Conservation (phyloP, 2,113 vertebrate species). For the Lasiurus cinereus region DNA sequence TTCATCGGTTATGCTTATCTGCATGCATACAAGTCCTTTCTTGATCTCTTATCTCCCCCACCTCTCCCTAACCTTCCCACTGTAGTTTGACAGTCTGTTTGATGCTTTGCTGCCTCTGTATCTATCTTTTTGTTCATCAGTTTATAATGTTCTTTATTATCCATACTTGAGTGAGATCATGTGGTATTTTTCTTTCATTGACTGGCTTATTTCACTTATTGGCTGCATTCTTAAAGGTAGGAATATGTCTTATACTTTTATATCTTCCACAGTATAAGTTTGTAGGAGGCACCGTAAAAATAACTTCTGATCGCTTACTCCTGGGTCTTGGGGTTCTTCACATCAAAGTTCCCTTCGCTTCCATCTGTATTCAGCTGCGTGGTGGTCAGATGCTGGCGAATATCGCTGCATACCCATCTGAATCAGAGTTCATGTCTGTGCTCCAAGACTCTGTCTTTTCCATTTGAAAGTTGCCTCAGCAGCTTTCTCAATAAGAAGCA, state of each 20-base stretch:
- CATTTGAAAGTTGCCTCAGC: not conserved
- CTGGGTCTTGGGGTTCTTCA: not conserved
- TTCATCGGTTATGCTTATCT: no score
- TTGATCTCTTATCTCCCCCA: no score
- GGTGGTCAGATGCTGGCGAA: not conserved
- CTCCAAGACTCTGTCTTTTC: not conserved
- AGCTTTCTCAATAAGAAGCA: conserved; percentile 1
- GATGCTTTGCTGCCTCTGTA: no score
- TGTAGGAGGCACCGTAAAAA: conserved; percentile 2
- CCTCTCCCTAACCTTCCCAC: no score
- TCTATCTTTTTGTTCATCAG: no score
- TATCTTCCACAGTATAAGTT: not conserved
- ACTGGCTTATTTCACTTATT: no score
- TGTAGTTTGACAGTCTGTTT: no score
- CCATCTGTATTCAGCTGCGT: not conserved
- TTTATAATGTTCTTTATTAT: no score
- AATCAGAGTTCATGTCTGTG: conserved; percentile 4
- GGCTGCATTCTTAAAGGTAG: not conserved
- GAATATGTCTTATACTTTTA: not conserved
- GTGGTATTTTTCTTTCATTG: no score
- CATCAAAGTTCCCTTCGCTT: not conserved
- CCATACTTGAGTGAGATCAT: no score
- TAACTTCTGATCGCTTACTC: not conserved
- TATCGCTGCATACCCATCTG: not conserved
- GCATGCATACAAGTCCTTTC: no score